These are phyloP conservation scores for Cheilosia pagana DNA, from an alignment of 2,888 invertebrate genomes.

Conservation along the genomic window DNA sequence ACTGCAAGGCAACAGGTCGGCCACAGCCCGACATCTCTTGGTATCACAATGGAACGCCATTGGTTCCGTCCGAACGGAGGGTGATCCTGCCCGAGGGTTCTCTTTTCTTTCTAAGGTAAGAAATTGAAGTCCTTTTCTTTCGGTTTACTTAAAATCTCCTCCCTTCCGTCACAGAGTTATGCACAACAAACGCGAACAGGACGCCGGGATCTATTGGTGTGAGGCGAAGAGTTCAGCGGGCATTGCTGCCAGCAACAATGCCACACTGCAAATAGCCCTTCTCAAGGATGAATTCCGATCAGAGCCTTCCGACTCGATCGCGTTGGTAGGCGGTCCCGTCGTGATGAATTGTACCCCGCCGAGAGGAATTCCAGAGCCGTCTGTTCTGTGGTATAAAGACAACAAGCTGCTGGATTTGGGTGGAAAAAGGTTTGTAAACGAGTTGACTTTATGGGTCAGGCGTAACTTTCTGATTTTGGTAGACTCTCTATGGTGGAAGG, in stretches of 20 bases:
- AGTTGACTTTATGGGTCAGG: neutral
- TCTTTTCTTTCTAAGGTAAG: slow-evolving; percentile 78
- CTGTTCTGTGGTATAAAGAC: slow-evolving; percentile 78
- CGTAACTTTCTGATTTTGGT: neutral
- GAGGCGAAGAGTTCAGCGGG: slow-evolving; percentile 90
- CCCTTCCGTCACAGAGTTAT: slow-evolving; percentile 80
- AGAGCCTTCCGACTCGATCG: slow-evolving; percentile 77
- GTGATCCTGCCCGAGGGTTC: slow-evolving; percentile 78
- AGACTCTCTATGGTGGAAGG: slow-evolving; percentile 78
- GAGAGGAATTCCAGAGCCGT: slow-evolving; percentile 78
- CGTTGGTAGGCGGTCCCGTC: slow-evolving; percentile 78
- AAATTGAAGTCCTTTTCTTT: neutral
- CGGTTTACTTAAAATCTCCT: neutral
- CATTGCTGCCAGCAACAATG: slow-evolving; percentile 89
- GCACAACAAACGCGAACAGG: slow-evolving; percentile 90
- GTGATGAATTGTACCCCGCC: slow-evolving; percentile 78
- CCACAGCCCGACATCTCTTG: slow-evolving; percentile 78
- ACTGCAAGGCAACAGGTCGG: slow-evolving; percentile 78
- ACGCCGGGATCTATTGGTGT: slow-evolving; percentile 92
- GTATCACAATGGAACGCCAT: slow-evolving; percentile 79
- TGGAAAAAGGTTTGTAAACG: slow-evolving; percentile 76
- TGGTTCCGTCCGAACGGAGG: slow-evolving; percentile 78
- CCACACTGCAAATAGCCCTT: slow-evolving; percentile 90
- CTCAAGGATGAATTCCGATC: slow-evolving; percentile 78
- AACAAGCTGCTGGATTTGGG: slow-evolving; percentile 77